Evolutionary conservation across 92 coral and sea anemone genomes (phyloP), one percentile per base, ranked within the genome.

Genomic region (Anthopleura xanthogrammica): DNA sequence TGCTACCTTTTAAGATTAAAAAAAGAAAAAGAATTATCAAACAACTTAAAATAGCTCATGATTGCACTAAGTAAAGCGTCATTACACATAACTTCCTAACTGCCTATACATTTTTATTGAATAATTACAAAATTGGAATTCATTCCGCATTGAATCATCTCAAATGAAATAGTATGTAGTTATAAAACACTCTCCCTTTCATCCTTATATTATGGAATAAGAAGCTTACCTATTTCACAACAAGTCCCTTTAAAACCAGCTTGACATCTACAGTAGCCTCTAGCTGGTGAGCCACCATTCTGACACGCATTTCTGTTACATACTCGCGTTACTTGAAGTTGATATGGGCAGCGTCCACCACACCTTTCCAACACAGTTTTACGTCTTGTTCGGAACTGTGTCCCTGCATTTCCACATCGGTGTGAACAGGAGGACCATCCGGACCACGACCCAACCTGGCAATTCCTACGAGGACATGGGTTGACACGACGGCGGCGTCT

Each of bases 191-290:
- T 29, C 36, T 29, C 36, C 36, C 0, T 29, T 29, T 29, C 36
- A 29, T 29, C 36, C 36, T 29, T 50, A 11, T 50, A 50, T 6
- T 11, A 50, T 11, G 54, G 8, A 50, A 50, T 50, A 50, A 11
- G 11, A 50, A 50, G 54, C 95, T 72, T 81, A 95, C 98, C 97
- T 43, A 83, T 56, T 50, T 92, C 97, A 77, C 98, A 95, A 73
- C 98, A 95, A 57, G 94, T 88, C 12, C 98, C 98, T 20, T 43
- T 72, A 79, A 77, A 93, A 1, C 97, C 97, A 8, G 97, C n/a
- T 42, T 80, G 85, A 76, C 97, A 95, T 0, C 71, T 20, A 79
- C 98, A 95, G 0, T 93, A 87, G 23, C 90, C 93, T 17, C 85
- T 79, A 17, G 73, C 77, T 14, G 98, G 95, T 3, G 88, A 85